phyloP scores from a whole-genome alignment of 2,797 vertebrate genomes.

The Nothura maculosa region DNA sequence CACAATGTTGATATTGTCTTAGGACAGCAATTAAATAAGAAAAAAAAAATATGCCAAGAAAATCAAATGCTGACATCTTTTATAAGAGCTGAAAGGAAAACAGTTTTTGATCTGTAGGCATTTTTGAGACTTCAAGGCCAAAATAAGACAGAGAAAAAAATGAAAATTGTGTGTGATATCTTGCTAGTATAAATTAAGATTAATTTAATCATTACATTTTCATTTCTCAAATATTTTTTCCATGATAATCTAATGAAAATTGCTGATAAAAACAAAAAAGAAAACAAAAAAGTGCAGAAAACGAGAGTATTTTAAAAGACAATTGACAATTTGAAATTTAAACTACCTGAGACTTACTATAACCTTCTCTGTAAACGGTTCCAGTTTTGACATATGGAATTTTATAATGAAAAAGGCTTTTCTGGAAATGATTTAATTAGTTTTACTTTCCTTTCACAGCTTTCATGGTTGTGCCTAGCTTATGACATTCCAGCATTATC shows the following conservation, averaged over 20 bases:
- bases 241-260: neutral
- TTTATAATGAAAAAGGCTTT: neutral
- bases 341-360: neutral
- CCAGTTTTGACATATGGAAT: constrained; percentile 21
- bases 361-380: neutral
- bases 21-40: neutral
- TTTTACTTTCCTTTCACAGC: neutral
- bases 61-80: neutral
- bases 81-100: neutral
- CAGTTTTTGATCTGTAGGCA: neutral
- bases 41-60: neutral
- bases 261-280: neutral
- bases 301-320: neutral
- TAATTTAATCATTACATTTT: neutral
- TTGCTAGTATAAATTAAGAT: neutral
- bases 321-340: neutral
- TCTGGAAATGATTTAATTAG: constrained; percentile 21
- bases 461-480: neutral
- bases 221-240: neutral
- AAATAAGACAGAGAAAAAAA: neutral
- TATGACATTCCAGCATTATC: neutral
- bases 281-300: neutral
- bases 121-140: constrained; percentile 8
- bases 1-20: neutral
- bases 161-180: neutral